These are phyloP conservation scores for Neodiprion pinetum DNA, from an alignment of 1,140 invertebrate genomes.

Conservation along the genomic window DNA sequence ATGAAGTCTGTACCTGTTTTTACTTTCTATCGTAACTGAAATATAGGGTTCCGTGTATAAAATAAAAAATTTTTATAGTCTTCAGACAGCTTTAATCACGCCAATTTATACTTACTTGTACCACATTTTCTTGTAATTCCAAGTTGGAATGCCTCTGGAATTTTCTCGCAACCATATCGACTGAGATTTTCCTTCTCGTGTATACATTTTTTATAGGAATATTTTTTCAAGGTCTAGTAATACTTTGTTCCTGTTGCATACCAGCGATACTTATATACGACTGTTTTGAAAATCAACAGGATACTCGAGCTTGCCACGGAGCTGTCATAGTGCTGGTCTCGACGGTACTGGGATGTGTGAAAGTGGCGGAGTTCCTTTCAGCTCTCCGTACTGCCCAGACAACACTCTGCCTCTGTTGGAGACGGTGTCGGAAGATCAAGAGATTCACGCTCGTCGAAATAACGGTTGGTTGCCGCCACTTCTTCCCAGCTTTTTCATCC, in stretches of 20 bases:
- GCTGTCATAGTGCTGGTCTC: slow-evolving; percentile 69
- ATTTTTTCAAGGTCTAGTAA: not conserved
- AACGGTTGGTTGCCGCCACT: slow-evolving; percentile 50
- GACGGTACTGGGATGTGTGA: slow-evolving; percentile 66
- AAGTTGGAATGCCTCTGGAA: too few relatives aligned
- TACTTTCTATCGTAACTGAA: too few relatives aligned
- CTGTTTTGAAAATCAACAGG: slow-evolving; percentile 58
- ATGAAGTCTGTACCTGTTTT: too few relatives aligned
- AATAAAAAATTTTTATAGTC: too few relatives aligned
- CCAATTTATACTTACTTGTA: too few relatives aligned
- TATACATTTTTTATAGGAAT: not conserved
- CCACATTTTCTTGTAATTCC: too few relatives aligned
- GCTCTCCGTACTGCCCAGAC: slow-evolving; percentile 63
- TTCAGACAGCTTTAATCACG: too few relatives aligned
- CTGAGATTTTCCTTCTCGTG: not conserved
- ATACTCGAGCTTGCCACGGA: slow-evolving; percentile 82
- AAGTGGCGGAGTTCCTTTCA: slow-evolving; percentile 51
- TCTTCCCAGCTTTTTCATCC: not conserved
- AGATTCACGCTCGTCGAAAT: slow-evolving; percentile 58
- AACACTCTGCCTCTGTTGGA: slow-evolving; percentile 66
- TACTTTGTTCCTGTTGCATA: too few relatives aligned
- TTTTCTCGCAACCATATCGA: too few relatives aligned
- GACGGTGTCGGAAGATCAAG: slow-evolving; percentile 70
- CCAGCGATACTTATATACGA: slow-evolving; percentile 1
- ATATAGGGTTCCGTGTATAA: too few relatives aligned